These are phyloP conservation scores for Acanthacorydalis orientalis DNA, from an alignment of 2,888 invertebrate species.

Conservation along the genomic window DNA sequence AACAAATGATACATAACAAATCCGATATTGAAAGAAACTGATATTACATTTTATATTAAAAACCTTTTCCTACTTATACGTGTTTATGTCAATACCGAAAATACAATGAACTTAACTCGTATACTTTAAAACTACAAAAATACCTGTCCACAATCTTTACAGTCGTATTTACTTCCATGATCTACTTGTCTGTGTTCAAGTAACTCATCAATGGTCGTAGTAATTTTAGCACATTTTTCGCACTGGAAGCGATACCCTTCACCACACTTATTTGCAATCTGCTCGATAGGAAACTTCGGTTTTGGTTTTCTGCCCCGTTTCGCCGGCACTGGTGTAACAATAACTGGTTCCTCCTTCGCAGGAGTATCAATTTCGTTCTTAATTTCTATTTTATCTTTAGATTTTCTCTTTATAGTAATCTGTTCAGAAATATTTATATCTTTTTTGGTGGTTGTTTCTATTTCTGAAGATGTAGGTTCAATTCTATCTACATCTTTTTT, in stretches of 20 bases:
- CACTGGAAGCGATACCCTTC: conserved; percentile 25
- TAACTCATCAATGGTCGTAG: conserved; percentile 19
- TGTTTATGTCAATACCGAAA: background rate
- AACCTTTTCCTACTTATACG: too few species aligned
- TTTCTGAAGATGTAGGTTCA: background rate
- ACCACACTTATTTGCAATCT: conserved; percentile 8
- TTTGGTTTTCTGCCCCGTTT: conserved; percentile 23
- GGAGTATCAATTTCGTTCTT: background rate
- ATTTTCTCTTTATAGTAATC: background rate
- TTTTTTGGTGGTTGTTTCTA: background rate
- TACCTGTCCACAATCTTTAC: conserved; percentile 27
- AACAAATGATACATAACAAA: too few species aligned
- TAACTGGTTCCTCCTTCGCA: background rate
- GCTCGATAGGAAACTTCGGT: conserved; percentile 3
- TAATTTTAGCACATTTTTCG: conserved; percentile 22
- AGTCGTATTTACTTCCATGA: conserved; percentile 24
- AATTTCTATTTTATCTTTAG: background rate
- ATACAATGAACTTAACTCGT: background rate
- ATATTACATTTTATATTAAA: too few species aligned
- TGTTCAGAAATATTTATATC: background rate
- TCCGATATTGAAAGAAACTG: too few species aligned
- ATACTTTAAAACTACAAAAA: background rate
- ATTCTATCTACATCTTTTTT: background rate
- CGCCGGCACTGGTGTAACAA: conserved; percentile 9
- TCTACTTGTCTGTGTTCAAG: conserved; percentile 22